Conservation (phyloP, 2,113 vertebrate genomes). For the Myotis brandtii region DNA sequence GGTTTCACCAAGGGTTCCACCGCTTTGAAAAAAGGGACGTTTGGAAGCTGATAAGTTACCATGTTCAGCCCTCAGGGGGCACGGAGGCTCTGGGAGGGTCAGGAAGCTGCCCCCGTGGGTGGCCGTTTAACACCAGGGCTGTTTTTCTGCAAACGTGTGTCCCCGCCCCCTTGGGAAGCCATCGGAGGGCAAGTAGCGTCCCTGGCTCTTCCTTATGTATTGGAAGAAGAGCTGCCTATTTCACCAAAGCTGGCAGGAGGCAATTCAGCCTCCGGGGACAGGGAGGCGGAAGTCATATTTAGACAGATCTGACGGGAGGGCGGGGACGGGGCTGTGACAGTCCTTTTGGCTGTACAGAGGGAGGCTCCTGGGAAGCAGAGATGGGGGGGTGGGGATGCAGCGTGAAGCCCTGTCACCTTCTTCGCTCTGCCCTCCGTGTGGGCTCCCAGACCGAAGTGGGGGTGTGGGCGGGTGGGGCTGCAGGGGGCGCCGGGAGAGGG, state of each 20-base stretch:
- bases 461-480: not conserved
- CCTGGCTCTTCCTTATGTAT: not conserved
- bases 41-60: not conserved
- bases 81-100: not conserved
- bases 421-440: not conserved
- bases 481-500: not conserved
- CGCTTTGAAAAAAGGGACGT: not conserved
- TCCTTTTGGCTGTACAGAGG: not conserved
- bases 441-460: not conserved
- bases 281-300: not conserved
- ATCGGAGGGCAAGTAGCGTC: not conserved
- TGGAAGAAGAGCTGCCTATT: not conserved
- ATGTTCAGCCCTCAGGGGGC: not conserved
- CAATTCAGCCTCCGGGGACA: not conserved
- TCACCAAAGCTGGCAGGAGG: not conserved
- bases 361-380: not conserved
- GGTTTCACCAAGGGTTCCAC: not conserved
- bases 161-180: not conserved
- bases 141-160: not conserved
- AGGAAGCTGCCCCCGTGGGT: not conserved
- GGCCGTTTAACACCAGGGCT: not conserved
- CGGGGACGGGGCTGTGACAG: not conserved
- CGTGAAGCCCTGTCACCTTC: too few relatives aligned
- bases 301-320: not conserved
- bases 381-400: not conserved